Conservation (phyloP, 2,888 invertebrate species). For the Pandemis cinnamomeana region DNA sequence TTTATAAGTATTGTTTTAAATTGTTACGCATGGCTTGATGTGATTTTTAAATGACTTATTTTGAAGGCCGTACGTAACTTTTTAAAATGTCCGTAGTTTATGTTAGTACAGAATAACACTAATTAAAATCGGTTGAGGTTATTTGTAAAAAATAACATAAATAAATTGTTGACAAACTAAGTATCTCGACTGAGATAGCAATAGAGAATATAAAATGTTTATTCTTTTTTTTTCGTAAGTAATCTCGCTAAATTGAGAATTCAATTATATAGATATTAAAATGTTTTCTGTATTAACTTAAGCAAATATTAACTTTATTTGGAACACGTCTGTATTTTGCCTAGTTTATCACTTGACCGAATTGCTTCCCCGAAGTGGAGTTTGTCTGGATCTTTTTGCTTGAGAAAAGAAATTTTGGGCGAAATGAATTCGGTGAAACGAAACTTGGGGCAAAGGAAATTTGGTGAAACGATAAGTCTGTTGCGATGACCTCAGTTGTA, state of each 20-base stretch:
- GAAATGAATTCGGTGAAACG: background rate
- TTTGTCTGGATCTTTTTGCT: background rate
- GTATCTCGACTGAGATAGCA: background rate
- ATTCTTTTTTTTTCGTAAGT: background rate
- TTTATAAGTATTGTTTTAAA: background rate
- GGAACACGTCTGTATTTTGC: background rate
- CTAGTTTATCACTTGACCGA: background rate
- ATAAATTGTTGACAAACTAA: background rate
- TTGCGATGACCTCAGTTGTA: constrained; percentile 45
- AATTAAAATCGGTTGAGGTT: background rate
- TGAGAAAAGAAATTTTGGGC: background rate
- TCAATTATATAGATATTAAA: background rate
- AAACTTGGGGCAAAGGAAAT: background rate
- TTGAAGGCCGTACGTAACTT: constrained; percentile 14
- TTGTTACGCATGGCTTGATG: background rate
- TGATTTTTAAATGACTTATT: background rate
- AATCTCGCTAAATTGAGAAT: background rate
- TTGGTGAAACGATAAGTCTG: constrained; percentile 13
- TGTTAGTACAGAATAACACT: constrained; percentile 3
- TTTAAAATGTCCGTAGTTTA: background rate
- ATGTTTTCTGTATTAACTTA: constrained; percentile 8
- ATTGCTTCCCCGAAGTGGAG: background rate
- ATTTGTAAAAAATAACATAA: background rate
- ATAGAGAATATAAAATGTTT: background rate
- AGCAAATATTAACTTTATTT: background rate